phyloP scores from a whole-genome alignment of 2,888 invertebrate genomes.

The Orchesellides sinensis region DNA sequence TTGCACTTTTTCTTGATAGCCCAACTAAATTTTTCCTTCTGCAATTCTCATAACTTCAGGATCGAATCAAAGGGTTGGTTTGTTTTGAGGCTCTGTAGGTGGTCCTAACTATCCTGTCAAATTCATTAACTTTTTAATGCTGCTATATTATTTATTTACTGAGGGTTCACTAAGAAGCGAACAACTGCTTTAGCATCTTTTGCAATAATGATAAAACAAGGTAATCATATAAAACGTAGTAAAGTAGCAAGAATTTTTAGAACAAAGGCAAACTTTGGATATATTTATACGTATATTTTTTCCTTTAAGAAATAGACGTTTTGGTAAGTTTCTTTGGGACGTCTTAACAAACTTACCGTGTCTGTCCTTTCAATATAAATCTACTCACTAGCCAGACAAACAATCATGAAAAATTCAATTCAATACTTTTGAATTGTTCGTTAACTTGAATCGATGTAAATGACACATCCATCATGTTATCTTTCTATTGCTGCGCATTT shows the following conservation, averaged over 20 bases:
- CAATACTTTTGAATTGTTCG: too few species aligned
- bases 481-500: too few species aligned
- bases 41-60: conserved; percentile 35
- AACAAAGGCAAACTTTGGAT: background rate
- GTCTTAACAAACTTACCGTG: background rate
- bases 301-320: background rate
- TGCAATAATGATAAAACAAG: too few species aligned
- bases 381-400: too few species aligned
- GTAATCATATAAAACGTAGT: background rate
- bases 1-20: conserved; percentile 1
- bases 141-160: conserved; percentile 60
- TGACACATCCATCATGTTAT: too few species aligned
- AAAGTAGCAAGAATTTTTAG: background rate
- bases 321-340: too few species aligned
- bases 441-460: too few species aligned
- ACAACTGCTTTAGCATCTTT: background rate
- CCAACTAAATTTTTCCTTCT: too few species aligned
- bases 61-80: conserved; percentile 19
- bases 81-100: conserved; percentile 38
- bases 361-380: too few species aligned
- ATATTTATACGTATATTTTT: background rate
- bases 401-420: too few species aligned
- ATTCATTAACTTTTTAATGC: conserved; percentile 58
- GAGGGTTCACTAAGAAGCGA: conserved; percentile 36
- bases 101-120: conserved; percentile 60